Percentiles rank a stretch among this genome's conserved stretches.
These are phyloP conservation scores for Myotis findleyi DNA, from an alignment of 2,797 vertebrate genomes.

Conservation along the genomic window DNA sequence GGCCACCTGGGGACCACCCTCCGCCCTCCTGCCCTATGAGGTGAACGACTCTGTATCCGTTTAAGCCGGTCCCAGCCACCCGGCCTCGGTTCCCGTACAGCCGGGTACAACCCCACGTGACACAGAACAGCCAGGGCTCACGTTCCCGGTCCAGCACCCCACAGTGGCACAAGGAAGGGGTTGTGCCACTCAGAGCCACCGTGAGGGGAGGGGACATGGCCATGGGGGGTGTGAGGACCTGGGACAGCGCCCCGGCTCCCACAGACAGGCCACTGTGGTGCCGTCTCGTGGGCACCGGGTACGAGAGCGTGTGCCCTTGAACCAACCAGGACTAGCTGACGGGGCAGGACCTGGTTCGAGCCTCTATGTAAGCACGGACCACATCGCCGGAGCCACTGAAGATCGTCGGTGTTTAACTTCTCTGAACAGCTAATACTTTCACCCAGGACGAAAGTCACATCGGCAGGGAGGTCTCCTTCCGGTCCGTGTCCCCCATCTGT, in stretches of 20 bases:
- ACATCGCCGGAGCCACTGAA: neutral
- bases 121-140: neutral
- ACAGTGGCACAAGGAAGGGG: neutral
- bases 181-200: neutral
- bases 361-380: neutral
- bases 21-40: neutral
- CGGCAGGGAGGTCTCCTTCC: neutral
- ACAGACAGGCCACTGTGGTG: no score
- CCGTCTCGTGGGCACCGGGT: no score
- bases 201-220: neutral
- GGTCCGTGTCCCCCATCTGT: neutral
- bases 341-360: no score
- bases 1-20: neutral
- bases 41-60: neutral
- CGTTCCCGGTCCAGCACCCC: neutral
- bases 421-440: neutral
- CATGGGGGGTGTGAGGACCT: neutral
- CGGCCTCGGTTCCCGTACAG: neutral
- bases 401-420: neutral
- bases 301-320: neutral
- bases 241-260: neutral
- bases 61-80: neutral
- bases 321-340: neutral
- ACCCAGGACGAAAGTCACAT: neutral
- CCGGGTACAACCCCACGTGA: neutral